A percentile compares a stretch with the other conserved stretches of the same genome.
Evolutionary conservation across 2,888 invertebrate genomes (phyloP).

Genomic region (Laothoe populi): DNA sequence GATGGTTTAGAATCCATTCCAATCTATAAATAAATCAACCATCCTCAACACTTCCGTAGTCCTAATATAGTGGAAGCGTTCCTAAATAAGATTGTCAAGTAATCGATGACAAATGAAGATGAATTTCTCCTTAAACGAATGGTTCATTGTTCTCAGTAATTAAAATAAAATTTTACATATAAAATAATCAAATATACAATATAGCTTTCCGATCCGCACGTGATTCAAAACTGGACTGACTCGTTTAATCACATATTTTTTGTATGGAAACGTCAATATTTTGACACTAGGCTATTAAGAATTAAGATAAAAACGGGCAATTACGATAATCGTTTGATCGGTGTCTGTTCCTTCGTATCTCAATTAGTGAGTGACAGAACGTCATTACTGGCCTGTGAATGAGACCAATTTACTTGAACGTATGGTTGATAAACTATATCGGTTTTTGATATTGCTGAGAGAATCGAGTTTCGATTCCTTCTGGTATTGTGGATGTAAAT

Average conservation of each 20-base stretch:
- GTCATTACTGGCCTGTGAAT: conserved; percentile 5
- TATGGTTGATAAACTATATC: not conserved
- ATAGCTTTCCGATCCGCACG: not conserved
- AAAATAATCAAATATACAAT: not conserved
- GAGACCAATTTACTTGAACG: not conserved
- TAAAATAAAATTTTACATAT: not conserved
- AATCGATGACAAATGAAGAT: too few species aligned
- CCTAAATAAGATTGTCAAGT: too few species aligned
- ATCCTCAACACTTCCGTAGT: too few species aligned
- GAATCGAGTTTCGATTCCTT: too few species aligned
- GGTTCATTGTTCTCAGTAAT: too few species aligned
- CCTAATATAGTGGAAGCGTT: too few species aligned
- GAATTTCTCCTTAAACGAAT: too few species aligned
- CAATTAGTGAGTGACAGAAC: not conserved
- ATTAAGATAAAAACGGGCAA: conserved; percentile 10
- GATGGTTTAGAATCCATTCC: too few species aligned
- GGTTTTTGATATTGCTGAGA: too few species aligned
- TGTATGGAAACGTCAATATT: conserved; percentile 1
- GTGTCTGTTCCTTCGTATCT: conserved; percentile 8
- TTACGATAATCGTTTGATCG: conserved; percentile 18
- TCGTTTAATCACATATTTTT: conserved; percentile 5
- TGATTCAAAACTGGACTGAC: conserved; percentile 5
- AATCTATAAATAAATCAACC: too few species aligned
- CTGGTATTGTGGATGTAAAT: too few species aligned
- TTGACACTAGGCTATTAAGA: conserved; percentile 21